These are phyloP conservation scores for Hartigia nigra DNA, from an alignment of 2,888 invertebrate genomes.

Conservation along the genomic window DNA sequence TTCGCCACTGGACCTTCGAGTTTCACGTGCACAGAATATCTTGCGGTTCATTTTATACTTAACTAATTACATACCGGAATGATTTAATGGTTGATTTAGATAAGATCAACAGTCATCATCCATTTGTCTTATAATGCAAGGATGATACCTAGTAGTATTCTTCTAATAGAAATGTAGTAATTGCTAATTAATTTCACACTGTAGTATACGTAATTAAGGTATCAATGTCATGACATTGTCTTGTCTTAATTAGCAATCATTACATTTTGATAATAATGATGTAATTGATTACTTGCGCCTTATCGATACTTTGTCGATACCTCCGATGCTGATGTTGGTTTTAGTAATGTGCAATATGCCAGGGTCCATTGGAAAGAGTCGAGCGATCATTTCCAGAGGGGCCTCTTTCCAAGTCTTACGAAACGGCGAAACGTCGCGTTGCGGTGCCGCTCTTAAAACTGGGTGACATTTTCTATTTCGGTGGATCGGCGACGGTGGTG, in stretches of 20 bases:
- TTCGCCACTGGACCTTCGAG: neutral
- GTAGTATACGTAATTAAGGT: neutral
- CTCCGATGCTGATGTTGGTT: neutral
- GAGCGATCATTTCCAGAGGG: neutral
- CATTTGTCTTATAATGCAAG: neutral
- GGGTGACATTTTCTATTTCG: constrained; percentile 43
- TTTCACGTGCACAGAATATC: neutral
- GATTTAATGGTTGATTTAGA: neutral
- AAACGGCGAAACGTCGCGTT: constrained; percentile 15
- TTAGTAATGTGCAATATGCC: neutral
- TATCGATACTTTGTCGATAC: neutral
- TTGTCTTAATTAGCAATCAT: no score
- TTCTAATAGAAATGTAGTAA: neutral
- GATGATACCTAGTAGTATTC: neutral
- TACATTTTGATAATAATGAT: no score
- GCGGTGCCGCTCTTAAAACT: constrained; percentile 25
- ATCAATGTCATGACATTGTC: no score
- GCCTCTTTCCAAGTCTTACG: constrained; percentile 4
- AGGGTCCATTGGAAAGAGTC: neutral
- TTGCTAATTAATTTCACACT: neutral
- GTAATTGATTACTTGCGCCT: no score
- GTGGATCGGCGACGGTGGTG: constrained; percentile 17
- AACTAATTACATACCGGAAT: neutral
- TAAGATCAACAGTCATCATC: neutral
- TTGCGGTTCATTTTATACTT: neutral